Base-by-base conservation (phyloP, 2,797 vertebrate genomes). In the Silurus aristotelis region DNA sequence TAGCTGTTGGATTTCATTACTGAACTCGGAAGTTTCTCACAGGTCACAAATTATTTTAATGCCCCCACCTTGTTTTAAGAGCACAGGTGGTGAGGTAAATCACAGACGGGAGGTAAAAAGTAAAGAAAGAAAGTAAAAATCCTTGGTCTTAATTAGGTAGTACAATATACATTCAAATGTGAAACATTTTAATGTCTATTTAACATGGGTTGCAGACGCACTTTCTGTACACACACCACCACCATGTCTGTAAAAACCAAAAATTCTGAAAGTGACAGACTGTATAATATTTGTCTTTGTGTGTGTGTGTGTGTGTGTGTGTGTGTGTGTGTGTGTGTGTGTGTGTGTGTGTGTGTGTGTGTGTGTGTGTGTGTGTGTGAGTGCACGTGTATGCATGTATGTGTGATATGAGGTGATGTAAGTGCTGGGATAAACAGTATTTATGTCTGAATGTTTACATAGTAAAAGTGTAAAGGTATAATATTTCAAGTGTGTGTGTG, bases 291-390 rank as follows among this genome's bases (percentile, higher is more conserved):
- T 22, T 72, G 70, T 72, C 20, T 72, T 13, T 31, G 9, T 15
- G 13, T 25, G 13, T 17, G n/a, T 75, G 22, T 8, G 6, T 55
- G 71, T 6, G 19, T 46, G 68, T 12, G 27, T 67, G 64, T 5
- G 25, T 15, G 67, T 1, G 12, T 67, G 66, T 56, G 4, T 56
- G 55, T 56, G 14, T 8, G 5, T 7, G 55, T 56, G 55, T 56
- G 55, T 56, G 55, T 56, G 55, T 56, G 55, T 56, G 3, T 56
- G 55, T 56, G 55, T 56, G 4, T 5, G 55, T 56, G 55, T 56
- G 55, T 56, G 55, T 56, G 55, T 56, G 55, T 56, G 55, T 56
- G 55, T 56, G 55, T 56, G 55, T 81, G 72, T 83, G n/a, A 76
- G 63, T 78, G 66, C 71, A 22, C 63, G 83, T 56, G 17, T 64